A percentile compares a stretch with the other conserved stretches of the same genome.
Evolutionary conservation across 2,797 vertebrate species (phyloP).

Genomic region (Pampus argenteus): DNA sequence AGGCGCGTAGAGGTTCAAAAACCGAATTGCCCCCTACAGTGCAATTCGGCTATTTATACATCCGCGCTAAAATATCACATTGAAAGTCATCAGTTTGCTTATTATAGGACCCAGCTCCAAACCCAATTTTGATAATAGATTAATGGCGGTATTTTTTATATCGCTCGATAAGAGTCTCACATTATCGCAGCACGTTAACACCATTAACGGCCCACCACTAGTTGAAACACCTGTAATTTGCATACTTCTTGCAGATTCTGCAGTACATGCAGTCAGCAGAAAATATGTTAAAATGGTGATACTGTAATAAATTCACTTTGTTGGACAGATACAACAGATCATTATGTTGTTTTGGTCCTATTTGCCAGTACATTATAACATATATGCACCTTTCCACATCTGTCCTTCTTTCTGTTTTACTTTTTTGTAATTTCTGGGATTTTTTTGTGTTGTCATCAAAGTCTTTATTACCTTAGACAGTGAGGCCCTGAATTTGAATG

Average conservation of each 20-base stretch:
- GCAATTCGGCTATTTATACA: too few species aligned
- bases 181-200: too few species aligned
- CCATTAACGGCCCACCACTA: too few species aligned
- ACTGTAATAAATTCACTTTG: neutral
- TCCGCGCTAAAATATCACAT: too few species aligned
- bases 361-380: neutral
- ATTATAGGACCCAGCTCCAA: too few species aligned
- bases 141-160: too few species aligned
- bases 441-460: constrained; percentile 15
- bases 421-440: constrained; percentile 18
- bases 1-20: too few species aligned
- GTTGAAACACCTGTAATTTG: neutral
- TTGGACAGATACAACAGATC: neutral
- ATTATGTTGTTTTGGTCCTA: neutral
- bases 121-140: too few species aligned
- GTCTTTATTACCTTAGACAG: constrained; percentile 32
- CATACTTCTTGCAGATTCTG: too few species aligned
- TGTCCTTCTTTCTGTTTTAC: neutral
- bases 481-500: constrained; percentile 30
- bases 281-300: neutral
- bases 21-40: too few species aligned
- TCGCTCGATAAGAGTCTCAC: too few species aligned
- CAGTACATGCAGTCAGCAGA: neutral
- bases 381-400: neutral
- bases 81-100: too few species aligned